A percentile compares a stretch with the other conserved stretches of the same genome.
These are phyloP conservation scores for Galagoides demidoff DNA, from an alignment of 2,797 vertebrate genomes.

Conservation along the genomic window DNA sequence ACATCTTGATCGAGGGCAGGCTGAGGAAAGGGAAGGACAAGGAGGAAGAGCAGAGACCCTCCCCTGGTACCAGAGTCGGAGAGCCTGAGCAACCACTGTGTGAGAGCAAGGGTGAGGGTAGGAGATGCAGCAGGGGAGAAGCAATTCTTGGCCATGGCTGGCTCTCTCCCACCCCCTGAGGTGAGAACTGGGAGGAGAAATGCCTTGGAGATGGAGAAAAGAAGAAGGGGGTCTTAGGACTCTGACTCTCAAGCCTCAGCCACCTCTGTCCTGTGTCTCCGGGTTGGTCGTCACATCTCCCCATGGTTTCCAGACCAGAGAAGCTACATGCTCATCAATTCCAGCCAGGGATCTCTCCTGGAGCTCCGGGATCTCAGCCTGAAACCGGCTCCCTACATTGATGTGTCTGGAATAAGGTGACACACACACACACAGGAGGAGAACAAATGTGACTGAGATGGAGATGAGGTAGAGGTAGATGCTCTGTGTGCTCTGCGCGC, in stretches of 20 bases:
- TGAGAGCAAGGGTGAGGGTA: too few species aligned
- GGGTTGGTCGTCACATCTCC: conserved; percentile 84
- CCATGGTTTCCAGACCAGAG: conserved; percentile 89
- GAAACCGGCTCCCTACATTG: conserved; percentile 88
- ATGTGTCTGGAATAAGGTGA: conserved; percentile 85
- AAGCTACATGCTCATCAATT: conserved; percentile 81
- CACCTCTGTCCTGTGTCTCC: conserved; percentile 87
- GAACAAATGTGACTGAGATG: neutral
- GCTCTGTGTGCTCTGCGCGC: accelerated
- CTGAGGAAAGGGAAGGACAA: neutral
- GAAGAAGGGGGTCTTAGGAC: neutral
- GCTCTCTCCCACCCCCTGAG: too few species aligned
- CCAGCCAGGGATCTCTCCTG: conserved; percentile 69
- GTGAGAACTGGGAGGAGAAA: neutral
- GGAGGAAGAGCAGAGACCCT: neutral
- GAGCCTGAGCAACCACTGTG: accelerated
- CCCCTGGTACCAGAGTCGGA: neutral
- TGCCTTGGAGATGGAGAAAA: neutral
- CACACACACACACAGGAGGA: neutral
- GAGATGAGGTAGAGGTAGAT: accelerated
- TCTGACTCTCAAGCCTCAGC: neutral
- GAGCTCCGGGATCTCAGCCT: conserved; percentile 88
- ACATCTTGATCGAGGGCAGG: neutral
- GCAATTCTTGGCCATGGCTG: accelerated
- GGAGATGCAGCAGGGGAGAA: neutral